These are phyloP conservation scores for Sphenopsis melanotis DNA, from an alignment of 2,797 vertebrate genomes.

Conservation along the genomic window DNA sequence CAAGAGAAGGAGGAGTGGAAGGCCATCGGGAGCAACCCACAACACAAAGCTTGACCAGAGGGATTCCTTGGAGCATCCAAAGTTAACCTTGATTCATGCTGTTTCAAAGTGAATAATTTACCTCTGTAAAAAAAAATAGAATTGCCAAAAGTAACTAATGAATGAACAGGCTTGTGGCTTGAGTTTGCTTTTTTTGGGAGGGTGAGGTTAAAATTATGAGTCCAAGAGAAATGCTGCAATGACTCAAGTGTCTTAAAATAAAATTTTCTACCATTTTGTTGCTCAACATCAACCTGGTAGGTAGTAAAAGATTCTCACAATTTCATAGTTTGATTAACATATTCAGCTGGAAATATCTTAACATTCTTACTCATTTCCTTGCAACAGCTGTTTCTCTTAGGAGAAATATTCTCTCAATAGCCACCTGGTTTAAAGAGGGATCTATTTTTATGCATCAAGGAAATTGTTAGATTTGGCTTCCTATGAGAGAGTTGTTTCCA, in stretches of 20 bases:
- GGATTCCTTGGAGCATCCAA: not conserved
- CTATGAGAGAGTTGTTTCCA: not conserved
- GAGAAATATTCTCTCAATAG: not conserved
- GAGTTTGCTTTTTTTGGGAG: not conserved
- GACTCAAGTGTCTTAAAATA: not conserved
- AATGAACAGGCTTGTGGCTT: not conserved
- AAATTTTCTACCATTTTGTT: not conserved
- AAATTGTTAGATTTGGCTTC: not conserved
- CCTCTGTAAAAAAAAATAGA: not conserved
- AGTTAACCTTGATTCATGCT: not conserved
- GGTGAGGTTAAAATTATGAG: not conserved
- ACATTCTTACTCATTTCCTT: not conserved
- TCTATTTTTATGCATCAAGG: not conserved
- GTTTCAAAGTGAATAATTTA: not conserved
- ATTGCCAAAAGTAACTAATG: not conserved
- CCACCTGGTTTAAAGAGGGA: not conserved
- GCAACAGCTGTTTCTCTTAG: not conserved
- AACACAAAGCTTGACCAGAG: not conserved
- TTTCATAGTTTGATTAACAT: not conserved
- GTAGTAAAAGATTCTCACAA: not conserved
- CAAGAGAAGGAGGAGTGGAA: not conserved
- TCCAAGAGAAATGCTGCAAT: not conserved
- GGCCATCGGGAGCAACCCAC: fast-evolving
- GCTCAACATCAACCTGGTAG: not conserved
- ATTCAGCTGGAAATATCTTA: not conserved